phyloP scores from a whole-genome alignment of 2,113 vertebrate genomes.

The Columba janthina region DNA sequence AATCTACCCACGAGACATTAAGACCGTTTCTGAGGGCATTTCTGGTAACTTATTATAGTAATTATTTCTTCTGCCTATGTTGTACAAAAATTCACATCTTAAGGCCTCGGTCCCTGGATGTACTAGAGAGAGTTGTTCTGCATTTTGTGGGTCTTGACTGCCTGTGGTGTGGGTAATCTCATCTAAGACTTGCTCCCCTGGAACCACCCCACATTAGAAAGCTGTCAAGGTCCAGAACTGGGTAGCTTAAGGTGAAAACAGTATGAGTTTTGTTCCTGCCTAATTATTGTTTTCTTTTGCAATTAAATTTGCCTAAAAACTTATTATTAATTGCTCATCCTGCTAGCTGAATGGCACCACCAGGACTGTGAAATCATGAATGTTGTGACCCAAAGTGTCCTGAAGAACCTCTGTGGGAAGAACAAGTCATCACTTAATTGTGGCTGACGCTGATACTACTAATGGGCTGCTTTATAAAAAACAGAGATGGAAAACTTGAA shows the following conservation, averaged over 20 bases:
- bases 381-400: neutral
- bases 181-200: neutral
- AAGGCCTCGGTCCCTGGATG: neutral
- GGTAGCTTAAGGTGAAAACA: neutral
- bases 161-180: neutral
- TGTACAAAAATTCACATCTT: neutral
- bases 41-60: neutral
- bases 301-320: neutral
- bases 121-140: neutral
- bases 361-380: neutral
- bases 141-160: neutral
- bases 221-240: neutral
- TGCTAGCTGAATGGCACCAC: neutral
- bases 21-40: neutral
- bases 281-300: neutral
- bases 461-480: neutral
- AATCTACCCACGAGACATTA: neutral
- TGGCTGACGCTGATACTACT: neutral
- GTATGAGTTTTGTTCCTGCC: neutral
- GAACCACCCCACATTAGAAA: neutral
- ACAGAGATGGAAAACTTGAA: neutral
- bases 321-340: neutral
- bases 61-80: neutral
- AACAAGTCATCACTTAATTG: neutral
- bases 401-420: neutral